Evolutionary conservation across 1,140 invertebrate species (phyloP), one percentile per base, ranked within the genome.

Genomic region (roundworm (Caenorhabditis elegans)): DNA sequence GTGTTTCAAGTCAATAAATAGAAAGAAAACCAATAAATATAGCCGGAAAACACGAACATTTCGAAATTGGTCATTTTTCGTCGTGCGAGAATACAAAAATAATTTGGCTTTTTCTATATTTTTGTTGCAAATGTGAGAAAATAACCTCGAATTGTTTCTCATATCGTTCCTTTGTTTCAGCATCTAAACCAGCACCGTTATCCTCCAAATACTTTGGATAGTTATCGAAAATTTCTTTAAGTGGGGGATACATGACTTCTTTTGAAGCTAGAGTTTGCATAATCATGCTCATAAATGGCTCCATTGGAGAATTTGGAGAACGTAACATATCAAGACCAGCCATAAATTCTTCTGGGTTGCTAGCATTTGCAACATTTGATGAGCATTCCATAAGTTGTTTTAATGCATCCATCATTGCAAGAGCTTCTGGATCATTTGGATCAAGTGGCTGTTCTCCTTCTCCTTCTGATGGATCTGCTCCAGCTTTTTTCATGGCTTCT

Each of bases 261-360:
- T 84, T 84, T 24, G 83, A 79, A 31, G 79, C 70, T 36, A 84
- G 51, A 4, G 65, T 78, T 77, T 84, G 81, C 83, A 84, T 84
- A 15, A 84, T 84, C 83, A 84, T 84, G 24, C 55, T 70, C 83
- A 84, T 82, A 19, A 84, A 84, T 11, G 83, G 83, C 26, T 83
- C 83, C 83, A 84, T 84, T n/a, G 75, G 28, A 13, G 82, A 83
- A 17, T 84, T 83, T 19, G 76, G 76, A 11, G 51, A 65, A 1
- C 78, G 36, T 11, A 83, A 46, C 34, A 70, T 47, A 28, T 79
- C 76, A 0, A 83, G 43, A 24, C 65, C 48, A 19, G 76, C 49
- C 76, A 80, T 31, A 24, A 83, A 75, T 28, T 83, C 82, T 39
- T 83, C 82, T 24, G 51, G 22, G 22, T 51, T 76, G 19, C 19